Conservation (phyloP, 2,888 invertebrate species). For the Lochmaea crataegi region DNA sequence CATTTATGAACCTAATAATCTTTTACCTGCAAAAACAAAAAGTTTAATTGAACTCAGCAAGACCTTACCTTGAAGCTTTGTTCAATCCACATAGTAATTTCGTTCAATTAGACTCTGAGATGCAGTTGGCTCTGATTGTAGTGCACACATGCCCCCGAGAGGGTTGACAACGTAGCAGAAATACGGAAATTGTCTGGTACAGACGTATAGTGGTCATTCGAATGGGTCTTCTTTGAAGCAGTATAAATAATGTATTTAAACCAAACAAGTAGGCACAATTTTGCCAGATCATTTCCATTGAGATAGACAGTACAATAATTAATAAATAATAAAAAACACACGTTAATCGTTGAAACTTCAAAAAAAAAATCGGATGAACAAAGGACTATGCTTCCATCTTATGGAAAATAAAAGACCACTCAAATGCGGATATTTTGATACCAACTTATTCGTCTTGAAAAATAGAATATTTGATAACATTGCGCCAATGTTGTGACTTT, state of each 20-base stretch:
- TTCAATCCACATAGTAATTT: constrained; percentile 26
- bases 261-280: no score
- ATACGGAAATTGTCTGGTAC: constrained; percentile 5
- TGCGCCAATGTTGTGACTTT: no score
- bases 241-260: no score
- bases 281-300: no score
- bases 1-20: constrained; percentile 1
- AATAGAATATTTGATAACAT: no score
- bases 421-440: no score
- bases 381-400: no score
- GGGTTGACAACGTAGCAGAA: constrained; percentile 25
- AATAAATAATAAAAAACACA: background rate
- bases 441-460: no score
- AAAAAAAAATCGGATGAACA: no score
- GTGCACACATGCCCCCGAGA: constrained; percentile 32
- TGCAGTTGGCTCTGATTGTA: constrained; percentile 33
- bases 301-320: no score
- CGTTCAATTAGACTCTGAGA: constrained; percentile 36
- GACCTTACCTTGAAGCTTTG: constrained; percentile 33
- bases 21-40: background rate
- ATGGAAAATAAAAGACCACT: no score
- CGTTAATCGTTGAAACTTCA: background rate
- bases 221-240: background rate
- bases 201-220: background rate
- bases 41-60: constrained; percentile 16